Conservation (phyloP, 2,113 vertebrate genomes). For the Microtus oregoni region DNA sequence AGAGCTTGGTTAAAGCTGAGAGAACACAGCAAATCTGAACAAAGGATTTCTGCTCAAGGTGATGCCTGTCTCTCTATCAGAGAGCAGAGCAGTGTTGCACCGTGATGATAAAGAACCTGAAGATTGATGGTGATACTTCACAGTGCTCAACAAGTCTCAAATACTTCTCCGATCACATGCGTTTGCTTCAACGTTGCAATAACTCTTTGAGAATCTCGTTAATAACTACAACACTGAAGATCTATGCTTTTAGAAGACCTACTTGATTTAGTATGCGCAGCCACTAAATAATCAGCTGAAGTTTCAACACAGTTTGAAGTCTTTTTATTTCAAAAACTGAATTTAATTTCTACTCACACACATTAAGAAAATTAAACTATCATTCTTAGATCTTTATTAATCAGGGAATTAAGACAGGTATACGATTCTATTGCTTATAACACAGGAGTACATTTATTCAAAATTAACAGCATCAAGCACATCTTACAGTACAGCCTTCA, state of each 20-base stretch:
- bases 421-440: background rate
- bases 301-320: background rate
- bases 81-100: background rate
- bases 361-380: background rate
- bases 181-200: constrained; percentile 4
- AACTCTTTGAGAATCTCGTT: background rate
- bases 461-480: background rate
- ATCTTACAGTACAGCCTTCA: background rate
- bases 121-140: background rate
- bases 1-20: background rate
- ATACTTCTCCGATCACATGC: background rate
- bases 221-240: background rate
- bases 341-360: constrained; percentile 1
- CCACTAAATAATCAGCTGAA: background rate
- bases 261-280: background rate
- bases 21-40: background rate
- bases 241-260: background rate
- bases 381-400: background rate
- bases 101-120: background rate
- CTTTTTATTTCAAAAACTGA: constrained; percentile 32
- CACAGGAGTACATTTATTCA: background rate
- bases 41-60: background rate
- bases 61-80: background rate
- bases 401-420: background rate
- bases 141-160: background rate